A percentile compares a stretch with the other conserved stretches of the same genome.
These are phyloP conservation scores for Epinephelus awoara DNA, from an alignment of 2,797 vertebrate species.

Conservation along the genomic window DNA sequence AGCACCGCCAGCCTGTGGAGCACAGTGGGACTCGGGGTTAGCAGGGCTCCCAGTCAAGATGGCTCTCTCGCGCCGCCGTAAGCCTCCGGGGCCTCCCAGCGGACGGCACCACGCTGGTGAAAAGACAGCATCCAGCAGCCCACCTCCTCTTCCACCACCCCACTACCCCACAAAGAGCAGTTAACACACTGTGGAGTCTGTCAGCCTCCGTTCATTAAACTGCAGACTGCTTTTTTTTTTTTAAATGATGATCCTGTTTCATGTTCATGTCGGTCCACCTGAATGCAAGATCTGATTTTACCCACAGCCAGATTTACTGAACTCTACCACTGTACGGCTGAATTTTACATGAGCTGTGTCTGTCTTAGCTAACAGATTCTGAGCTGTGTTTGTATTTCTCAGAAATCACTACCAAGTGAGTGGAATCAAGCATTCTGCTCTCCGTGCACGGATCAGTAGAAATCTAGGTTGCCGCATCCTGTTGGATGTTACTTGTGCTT, in stretches of 20 bases:
- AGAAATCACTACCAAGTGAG: slow-evolving; percentile 1
- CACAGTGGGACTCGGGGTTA: slow-evolving; percentile 60
- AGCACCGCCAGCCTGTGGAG: slow-evolving; percentile 63
- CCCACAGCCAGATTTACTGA: not conserved
- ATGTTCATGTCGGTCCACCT: slow-evolving; percentile 50
- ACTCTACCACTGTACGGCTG: not conserved
- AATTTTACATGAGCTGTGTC: slow-evolving; percentile 17
- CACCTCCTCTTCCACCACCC: slow-evolving; percentile 14
- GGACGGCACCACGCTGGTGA: slow-evolving; percentile 43
- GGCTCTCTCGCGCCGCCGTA: slow-evolving; percentile 34
- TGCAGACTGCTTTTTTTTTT: not conserved
- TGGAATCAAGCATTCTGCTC: slow-evolving; percentile 6
- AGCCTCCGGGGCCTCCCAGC: slow-evolving; percentile 48
- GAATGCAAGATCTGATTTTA: slow-evolving; percentile 21
- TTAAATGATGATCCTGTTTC: not conserved
- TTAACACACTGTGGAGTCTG: slow-evolving; percentile 27
- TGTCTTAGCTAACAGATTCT: slow-evolving; percentile 24
- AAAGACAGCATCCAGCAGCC: slow-evolving; percentile 28
- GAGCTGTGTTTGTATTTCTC: slow-evolving; percentile 35
- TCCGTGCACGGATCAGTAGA: slow-evolving; percentile 27
- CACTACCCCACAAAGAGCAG: slow-evolving; percentile 33
- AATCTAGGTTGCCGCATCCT: slow-evolving; percentile 35
- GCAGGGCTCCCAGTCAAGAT: slow-evolving; percentile 51
- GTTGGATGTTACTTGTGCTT: slow-evolving; percentile 28
- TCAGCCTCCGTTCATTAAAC: slow-evolving; percentile 33